Evolutionary conservation across 2,797 vertebrate genomes (phyloP), one percentile per base, ranked within the genome.

Genomic region (Meda fulgida): DNA sequence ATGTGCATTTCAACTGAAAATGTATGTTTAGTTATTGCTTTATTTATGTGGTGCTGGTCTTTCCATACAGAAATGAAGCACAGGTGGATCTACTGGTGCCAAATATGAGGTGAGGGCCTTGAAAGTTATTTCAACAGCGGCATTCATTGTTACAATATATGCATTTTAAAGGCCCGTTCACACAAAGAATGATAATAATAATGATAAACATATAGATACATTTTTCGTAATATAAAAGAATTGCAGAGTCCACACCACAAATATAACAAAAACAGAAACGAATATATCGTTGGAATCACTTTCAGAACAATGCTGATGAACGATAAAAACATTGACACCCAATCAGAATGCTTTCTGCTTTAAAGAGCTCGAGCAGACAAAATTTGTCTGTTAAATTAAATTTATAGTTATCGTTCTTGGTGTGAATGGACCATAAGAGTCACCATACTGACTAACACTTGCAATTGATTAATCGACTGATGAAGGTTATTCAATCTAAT

Each of bases 21-120:
- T n/a, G 14, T 84, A 63, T 63, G 26, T 29, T 63, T 29, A 16
- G 26, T 63, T 16, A 7, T 63, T 2, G 13, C 29, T 63, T 63
- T 18, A 71, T 83, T 36, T 16, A 71, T 76, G 55, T 80, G 29
- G 14, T 80, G 80, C 3, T 26, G 29, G 21, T 81, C 18, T 75
- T 7, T 85, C 65, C 16, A 31, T 67, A 66, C 87, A 93, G 91
- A 67, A 65, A 82, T 78, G 81, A 88, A 10, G 5, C 63, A 10
- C 65, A 19, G 1, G 1, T 19, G 3, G 7, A 11, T 18, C 36
- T 77, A 7, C 81, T 66, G 79, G 21, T 89, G 84, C 87, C 91
- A 2, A 89, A 88, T 90, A 69, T 46, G 60, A 87, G 86, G 87
- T 90, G n/a, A 86, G 84, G 16, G 1, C 66, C 1, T 78, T 14